phyloP scores from a whole-genome alignment of 2,113 vertebrate species.

The Notothenia rossii region DNA sequence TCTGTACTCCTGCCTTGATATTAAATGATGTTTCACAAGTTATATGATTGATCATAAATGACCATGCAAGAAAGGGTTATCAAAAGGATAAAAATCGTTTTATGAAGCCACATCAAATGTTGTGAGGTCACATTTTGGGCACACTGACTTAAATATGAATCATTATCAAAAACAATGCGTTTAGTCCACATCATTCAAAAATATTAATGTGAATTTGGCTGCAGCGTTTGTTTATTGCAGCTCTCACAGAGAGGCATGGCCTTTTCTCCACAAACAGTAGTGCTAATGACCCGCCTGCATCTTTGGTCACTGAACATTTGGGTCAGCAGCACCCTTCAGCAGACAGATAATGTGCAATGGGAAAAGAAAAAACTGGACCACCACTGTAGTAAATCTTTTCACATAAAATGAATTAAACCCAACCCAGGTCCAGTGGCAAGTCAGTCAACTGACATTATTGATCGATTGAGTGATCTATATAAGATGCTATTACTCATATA shows the following conservation, averaged over 20 bases:
- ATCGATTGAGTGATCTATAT: slow-evolving; percentile 65
- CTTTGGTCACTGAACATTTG: slow-evolving; percentile 51
- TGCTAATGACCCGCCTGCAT: slow-evolving; percentile 19
- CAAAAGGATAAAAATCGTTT: neutral
- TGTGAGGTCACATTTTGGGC: neutral
- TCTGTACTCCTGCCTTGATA: neutral
- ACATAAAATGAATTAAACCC: slow-evolving; percentile 53
- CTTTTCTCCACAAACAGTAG: slow-evolving; percentile 24
- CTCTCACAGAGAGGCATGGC: neutral
- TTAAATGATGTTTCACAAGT: neutral
- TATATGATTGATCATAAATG: neutral
- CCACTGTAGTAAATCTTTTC: slow-evolving; percentile 48
- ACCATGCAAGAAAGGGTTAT: neutral
- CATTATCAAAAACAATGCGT: neutral
- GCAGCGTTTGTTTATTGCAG: slow-evolving; percentile 1
- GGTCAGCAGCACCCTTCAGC: slow-evolving; percentile 41
- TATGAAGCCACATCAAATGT: neutral
- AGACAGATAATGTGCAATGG: slow-evolving; percentile 27
- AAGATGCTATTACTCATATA: slow-evolving; percentile 50
- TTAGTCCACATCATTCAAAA: neutral
- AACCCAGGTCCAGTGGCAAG: slow-evolving; percentile 39
- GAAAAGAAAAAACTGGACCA: slow-evolving; percentile 12
- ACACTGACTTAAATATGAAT: neutral
- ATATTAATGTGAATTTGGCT: neutral
- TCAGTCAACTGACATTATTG: slow-evolving; percentile 68